Base-by-base conservation (phyloP, 2,888 invertebrate genomes). In the Parasteatoda lunata region DNA sequence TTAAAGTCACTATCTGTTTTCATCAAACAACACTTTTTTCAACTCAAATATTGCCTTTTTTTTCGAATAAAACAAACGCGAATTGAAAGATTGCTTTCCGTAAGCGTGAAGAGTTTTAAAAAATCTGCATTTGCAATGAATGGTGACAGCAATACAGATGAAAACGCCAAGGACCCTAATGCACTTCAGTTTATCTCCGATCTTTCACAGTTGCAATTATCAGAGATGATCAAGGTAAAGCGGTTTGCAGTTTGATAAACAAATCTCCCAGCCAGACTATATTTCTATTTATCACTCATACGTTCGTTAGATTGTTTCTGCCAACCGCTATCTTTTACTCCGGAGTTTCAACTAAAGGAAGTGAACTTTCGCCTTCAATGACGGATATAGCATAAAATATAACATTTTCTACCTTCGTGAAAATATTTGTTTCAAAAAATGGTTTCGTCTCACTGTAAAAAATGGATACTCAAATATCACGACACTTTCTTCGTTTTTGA, bases 171-270 rank as follows among this genome's bases (percentile, higher is more conserved):
- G 59, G 59, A 13, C 59, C n/a, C n/a, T 7, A 8, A n/a, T 8
- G n/a, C 59, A 7, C 59, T 59, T 59, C 59, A 59, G 30, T 11
- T 59, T 78, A 78, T 78, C 78, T 78, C 15, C 52, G 8, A 69
- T 66, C 68, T 78, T 70, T 78, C 52, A 70, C 47, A 30, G 48
- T 47, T 51, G 8, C 9, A 54, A 70, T 78, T 71, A 77, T 77
- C 77, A 0, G 30, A 68, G 11, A 78, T 68, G 71, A 84, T 77
- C 70, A 77, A 84, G 84, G 84, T 84, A 84, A 30, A 84, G 77
- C 77, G 84, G 69, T 84, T 68, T 48, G 9, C 59, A 45, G 68
- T 78, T 73, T 78, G 77, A 84, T 84, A 84, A 84, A 84, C 84
- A 84, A 52, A n/a, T 69, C 51, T 30, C 9, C 65, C n/a, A 73